Evolutionary conservation across 2,797 vertebrate species (phyloP).

Genomic region (Monodelphis domestica): DNA sequence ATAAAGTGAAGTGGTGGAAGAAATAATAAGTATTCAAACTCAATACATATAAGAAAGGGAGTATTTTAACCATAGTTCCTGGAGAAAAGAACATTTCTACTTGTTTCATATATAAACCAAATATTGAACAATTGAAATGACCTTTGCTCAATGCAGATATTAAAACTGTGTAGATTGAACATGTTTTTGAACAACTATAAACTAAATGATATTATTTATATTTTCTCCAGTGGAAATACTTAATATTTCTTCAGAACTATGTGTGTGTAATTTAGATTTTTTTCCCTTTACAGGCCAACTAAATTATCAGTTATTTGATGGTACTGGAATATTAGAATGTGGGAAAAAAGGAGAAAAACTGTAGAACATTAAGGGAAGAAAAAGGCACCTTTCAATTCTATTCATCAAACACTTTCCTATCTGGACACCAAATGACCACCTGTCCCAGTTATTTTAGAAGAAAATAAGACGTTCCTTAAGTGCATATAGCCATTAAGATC

Average conservation of each 20-base stretch:
- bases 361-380: neutral
- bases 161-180: slow-evolving; percentile 71
- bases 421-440: neutral
- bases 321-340: neutral
- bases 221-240: slow-evolving; percentile 64
- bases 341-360: neutral
- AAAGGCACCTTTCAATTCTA: neutral
- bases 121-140: slow-evolving; percentile 51
- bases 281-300: slow-evolving; percentile 25
- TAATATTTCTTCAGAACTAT: slow-evolving; percentile 69
- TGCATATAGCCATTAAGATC: neutral
- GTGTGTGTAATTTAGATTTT: slow-evolving; percentile 53
- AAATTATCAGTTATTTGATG: slow-evolving; percentile 24
- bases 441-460: neutral
- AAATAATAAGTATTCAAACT: neutral
- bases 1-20: neutral
- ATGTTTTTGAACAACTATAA: slow-evolving; percentile 76
- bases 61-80: slow-evolving; percentile 3
- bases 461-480: neutral
- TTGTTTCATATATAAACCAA: slow-evolving; percentile 46
- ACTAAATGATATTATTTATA: slow-evolving; percentile 76
- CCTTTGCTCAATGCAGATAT: slow-evolving; percentile 66
- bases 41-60: neutral
- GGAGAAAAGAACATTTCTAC: neutral
- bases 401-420: neutral